Percentiles rank a stretch among this genome's conserved stretches.
phyloP scores from a whole-genome alignment of 2,888 invertebrate species.

The Cistogaster globosa region DNA sequence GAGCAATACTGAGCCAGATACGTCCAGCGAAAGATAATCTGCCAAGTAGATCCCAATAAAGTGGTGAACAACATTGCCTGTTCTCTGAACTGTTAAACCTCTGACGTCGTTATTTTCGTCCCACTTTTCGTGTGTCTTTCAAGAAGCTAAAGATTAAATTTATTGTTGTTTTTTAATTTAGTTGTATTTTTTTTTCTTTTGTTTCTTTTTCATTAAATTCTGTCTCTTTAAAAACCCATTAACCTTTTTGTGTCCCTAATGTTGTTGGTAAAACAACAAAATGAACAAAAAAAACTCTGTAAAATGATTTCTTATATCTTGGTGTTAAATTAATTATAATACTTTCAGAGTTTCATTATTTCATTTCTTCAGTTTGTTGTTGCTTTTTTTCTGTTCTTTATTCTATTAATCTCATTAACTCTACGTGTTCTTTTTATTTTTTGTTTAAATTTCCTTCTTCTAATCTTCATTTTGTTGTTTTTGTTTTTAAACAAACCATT shows the following conservation, averaged over 20 bases:
- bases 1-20: too few species aligned
- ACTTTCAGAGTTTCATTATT: conserved; percentile 9
- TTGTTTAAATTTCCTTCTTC: conserved; percentile 2
- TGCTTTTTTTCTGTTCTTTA: background rate
- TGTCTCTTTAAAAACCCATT: conserved; percentile 64
- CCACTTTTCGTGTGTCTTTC: too few species aligned
- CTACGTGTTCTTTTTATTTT: conserved; percentile 16
- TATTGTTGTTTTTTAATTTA: background rate
- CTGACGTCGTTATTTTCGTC: too few species aligned
- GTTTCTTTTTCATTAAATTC: conserved; percentile 11
- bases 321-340: conserved; percentile 44
- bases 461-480: conserved; percentile 6
- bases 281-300: conserved; percentile 2
- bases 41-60: too few species aligned
- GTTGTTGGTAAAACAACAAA: background rate
- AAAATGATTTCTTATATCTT: conserved; percentile 10
- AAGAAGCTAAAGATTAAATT: background rate
- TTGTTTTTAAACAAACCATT: conserved; percentile 34
- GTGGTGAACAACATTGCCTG: too few species aligned
- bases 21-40: too few species aligned
- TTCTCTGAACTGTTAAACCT: too few species aligned
- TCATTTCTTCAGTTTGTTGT: background rate
- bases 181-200: background rate
- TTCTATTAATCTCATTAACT: conserved; percentile 55
- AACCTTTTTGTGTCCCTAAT: conserved; percentile 51